Conservation (phyloP, 2,113 vertebrate species). For the Rostratula benghalensis region DNA sequence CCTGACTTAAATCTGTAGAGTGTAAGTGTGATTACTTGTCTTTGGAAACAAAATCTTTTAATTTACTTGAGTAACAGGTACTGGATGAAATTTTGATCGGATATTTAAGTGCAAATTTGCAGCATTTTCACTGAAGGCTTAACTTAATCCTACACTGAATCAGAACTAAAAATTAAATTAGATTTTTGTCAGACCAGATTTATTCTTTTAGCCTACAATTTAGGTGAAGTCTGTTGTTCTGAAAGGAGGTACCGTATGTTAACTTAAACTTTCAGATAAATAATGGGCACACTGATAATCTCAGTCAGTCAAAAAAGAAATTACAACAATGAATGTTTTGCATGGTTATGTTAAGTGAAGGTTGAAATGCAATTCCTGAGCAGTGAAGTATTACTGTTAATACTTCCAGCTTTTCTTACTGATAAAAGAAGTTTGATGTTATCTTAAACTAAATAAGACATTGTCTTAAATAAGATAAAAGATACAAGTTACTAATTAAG, state of each 20-base stretch:
- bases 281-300: neutral
- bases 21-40: neutral
- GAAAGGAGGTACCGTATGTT: neutral
- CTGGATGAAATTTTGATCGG: neutral
- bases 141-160: neutral
- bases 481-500: neutral
- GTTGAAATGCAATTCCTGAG: neutral
- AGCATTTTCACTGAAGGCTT: neutral
- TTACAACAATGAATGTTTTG: neutral
- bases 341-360: neutral
- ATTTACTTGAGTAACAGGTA: neutral
- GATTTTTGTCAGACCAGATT: neutral
- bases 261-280: neutral
- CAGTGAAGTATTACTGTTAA: neutral
- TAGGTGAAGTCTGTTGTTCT: neutral
- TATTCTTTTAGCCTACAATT: neutral
- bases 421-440: neutral
- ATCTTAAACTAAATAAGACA: too few species aligned
- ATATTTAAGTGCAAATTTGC: neutral
- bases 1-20: neutral
- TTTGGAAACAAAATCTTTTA: neutral
- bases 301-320: neutral
- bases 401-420: neutral
- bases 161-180: neutral
- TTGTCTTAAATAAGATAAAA: too few species aligned